Evolutionary conservation across 2,113 vertebrate species (phyloP).

Genomic region (Shinisaurus crocodilurus): DNA sequence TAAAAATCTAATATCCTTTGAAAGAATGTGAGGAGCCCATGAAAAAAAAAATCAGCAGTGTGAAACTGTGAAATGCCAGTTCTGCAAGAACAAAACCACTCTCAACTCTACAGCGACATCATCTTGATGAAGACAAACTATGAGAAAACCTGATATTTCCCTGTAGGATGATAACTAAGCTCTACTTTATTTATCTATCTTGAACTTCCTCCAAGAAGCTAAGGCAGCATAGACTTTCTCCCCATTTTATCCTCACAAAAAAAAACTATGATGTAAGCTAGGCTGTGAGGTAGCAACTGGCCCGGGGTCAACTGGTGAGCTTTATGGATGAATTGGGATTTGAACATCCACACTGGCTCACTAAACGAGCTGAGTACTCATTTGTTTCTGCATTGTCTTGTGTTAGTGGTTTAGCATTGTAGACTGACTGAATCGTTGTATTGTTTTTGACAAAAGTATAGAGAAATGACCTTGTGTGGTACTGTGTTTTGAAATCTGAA

Average conservation of each 20-base stretch:
- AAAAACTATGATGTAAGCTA: not conserved
- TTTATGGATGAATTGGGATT: not conserved
- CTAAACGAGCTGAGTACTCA: not conserved
- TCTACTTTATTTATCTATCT: slow-evolving; percentile 27
- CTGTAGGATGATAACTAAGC: slow-evolving; percentile 44
- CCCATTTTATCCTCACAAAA: not conserved
- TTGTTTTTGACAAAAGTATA: slow-evolving; percentile 53
- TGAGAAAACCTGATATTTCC: slow-evolving; percentile 33
- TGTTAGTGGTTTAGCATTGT: slow-evolving; percentile 62
- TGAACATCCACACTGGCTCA: not conserved
- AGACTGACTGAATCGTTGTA: slow-evolving; percentile 56
- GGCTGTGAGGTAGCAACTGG: not conserved
- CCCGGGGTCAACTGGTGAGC: not conserved
- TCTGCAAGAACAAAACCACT: slow-evolving; percentile 19
- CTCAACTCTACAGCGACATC: slow-evolving; percentile 4
- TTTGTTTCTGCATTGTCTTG: slow-evolving; percentile 36
- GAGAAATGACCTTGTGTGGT: slow-evolving; percentile 48
- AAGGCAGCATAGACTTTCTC: not conserved
- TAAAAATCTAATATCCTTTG: slow-evolving; percentile 24
- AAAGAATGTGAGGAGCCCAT: not conserved
- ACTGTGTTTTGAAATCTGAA: slow-evolving; percentile 57
- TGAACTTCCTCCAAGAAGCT: not conserved
- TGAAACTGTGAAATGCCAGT: not conserved
- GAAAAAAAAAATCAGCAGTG: slow-evolving; percentile 23
- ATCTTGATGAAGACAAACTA: slow-evolving; percentile 33